Conservation (phyloP, 2,888 invertebrate species). For the Tenthredo mesomela region DNA sequence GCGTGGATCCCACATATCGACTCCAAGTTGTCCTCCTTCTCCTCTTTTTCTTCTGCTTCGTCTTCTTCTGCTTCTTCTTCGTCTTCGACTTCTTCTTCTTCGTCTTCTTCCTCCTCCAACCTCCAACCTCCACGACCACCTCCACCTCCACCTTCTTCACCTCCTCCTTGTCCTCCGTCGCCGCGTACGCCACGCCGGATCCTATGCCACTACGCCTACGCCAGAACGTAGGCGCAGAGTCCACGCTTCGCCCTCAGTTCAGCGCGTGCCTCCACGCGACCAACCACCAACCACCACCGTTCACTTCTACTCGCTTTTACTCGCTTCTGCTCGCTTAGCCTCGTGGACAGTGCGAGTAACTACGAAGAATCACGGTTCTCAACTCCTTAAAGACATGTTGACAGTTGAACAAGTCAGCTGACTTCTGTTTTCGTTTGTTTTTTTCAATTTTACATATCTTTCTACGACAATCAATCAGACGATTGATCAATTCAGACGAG, state of each 20-base stretch:
- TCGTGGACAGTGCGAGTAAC: conserved; percentile 42
- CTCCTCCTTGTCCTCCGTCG: conserved; percentile 33
- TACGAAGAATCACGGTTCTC: conserved; percentile 29
- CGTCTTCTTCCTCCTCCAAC: conserved; percentile 55
- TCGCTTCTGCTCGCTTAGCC: conserved; percentile 55
- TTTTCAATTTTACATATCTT: not conserved
- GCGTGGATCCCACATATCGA: conserved; percentile 45
- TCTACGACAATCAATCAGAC: not conserved
- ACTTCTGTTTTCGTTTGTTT: not conserved
- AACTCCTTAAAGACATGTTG: not conserved
- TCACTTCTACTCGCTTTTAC: conserved; percentile 62
- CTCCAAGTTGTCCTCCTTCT: conserved; percentile 49
- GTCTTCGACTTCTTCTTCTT: conserved; percentile 53
- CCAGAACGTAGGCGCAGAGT: conserved; percentile 76
- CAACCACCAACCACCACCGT: conserved; percentile 74
- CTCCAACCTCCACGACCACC: conserved; percentile 52
- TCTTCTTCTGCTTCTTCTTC: conserved; percentile 54
- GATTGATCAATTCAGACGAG: not conserved
- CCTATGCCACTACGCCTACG: conserved; percentile 70
- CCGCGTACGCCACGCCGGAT: conserved; percentile 44
- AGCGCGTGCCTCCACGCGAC: conserved; percentile 78
- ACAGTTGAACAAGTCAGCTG: conserved; percentile 17
- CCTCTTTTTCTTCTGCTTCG: conserved; percentile 55
- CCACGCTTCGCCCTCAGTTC: conserved; percentile 76
- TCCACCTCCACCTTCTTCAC: conserved; percentile 33